phyloP scores from a whole-genome alignment of 2,797 vertebrate genomes.

The Gallirallus australis region DNA sequence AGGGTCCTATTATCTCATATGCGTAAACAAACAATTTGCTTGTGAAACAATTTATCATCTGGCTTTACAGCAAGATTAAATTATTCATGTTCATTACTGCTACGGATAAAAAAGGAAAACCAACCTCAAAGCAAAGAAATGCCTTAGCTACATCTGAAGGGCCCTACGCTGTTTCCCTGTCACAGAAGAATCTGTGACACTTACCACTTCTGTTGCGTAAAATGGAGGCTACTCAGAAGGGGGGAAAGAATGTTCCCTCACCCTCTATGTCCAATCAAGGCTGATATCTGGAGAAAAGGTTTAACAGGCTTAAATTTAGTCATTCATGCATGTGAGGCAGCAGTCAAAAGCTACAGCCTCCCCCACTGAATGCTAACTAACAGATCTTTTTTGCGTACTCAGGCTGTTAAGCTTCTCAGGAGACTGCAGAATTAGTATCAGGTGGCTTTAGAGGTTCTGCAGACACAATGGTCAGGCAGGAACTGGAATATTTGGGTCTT shows the following conservation, averaged over 20 bases:
- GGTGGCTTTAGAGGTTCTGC: neutral
- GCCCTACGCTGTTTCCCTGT: neutral
- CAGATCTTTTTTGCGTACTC: neutral
- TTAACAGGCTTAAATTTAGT: neutral
- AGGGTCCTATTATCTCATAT: neutral
- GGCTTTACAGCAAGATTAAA: neutral
- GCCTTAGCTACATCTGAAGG: neutral
- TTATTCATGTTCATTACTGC: slow-evolving; percentile 6
- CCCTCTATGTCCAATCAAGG: neutral
- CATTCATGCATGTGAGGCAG: neutral
- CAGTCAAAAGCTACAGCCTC: neutral
- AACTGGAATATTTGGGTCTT: slow-evolving; percentile 16
- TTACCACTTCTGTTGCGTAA: neutral
- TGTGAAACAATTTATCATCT: slow-evolving; percentile 5
- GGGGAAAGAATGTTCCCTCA: neutral
- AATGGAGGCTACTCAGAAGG: neutral
- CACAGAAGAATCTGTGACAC: neutral
- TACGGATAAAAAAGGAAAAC: slow-evolving; percentile 22
- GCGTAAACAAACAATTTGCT: neutral
- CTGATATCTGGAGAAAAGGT: neutral
- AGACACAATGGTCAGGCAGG: neutral
- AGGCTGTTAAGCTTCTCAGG: neutral
- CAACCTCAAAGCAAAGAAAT: neutral
- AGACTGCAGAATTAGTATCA: neutral
- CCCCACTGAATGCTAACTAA: neutral